These are phyloP conservation scores for Perca fluviatilis DNA, from an alignment of 2,113 vertebrate species.

Conservation along the genomic window DNA sequence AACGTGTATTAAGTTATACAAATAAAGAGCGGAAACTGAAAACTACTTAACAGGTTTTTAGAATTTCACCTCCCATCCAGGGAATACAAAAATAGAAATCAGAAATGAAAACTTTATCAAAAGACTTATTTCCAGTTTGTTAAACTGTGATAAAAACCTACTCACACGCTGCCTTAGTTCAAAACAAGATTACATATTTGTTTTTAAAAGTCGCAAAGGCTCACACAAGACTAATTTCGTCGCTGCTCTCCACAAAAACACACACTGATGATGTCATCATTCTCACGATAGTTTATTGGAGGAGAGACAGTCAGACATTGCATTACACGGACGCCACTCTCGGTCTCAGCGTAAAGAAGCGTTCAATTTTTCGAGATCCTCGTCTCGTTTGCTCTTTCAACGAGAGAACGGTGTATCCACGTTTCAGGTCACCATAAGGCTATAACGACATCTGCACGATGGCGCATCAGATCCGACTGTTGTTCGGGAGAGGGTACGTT, in stretches of 20 bases:
- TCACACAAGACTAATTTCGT: constrained; percentile 8
- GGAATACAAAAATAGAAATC: not conserved
- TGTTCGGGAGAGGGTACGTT: constrained; percentile 54
- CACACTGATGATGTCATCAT: constrained; percentile 18
- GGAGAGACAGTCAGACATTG: not conserved
- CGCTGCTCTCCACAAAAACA: constrained; percentile 50
- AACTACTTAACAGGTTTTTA: rapidly evolving
- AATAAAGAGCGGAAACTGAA: rapidly evolving
- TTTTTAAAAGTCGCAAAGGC: not conserved
- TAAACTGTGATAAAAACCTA: not conserved
- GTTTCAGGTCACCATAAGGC: not conserved
- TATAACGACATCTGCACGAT: constrained; percentile 14
- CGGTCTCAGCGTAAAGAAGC: not conserved
- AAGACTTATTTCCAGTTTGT: not conserved
- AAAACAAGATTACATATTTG: not conserved
- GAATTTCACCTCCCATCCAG: not conserved
- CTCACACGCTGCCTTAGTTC: rapidly evolving
- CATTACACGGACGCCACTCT: not conserved
- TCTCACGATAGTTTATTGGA: constrained; percentile 24
- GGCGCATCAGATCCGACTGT: constrained; percentile 3
- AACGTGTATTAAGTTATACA: not conserved
- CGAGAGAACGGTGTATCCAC: not conserved
- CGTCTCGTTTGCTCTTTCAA: not conserved
- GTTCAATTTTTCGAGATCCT: not conserved
- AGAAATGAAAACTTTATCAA: not conserved